Evolutionary conservation across 2,888 invertebrate species (phyloP), one percentile per base, ranked within the genome.

Genomic region (Chrysodeixis includens): DNA sequence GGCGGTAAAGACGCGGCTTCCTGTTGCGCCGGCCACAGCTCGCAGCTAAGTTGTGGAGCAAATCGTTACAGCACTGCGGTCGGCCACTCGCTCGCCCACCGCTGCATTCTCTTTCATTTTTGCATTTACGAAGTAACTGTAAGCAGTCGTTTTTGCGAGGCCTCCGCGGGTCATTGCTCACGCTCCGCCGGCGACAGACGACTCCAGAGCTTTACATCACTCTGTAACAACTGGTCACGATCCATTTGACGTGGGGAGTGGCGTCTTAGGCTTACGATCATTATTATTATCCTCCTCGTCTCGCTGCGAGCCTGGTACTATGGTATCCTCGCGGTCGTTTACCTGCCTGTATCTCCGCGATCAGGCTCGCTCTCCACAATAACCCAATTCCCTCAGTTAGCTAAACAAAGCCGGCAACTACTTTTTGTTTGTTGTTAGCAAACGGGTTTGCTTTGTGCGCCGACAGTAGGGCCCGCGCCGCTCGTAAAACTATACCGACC

Each of bases 1-100:
- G 69, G 60, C 71, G 76, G 85, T 86, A 86, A 86, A 86, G 85
- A 86, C 67, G 63, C 67, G 66, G 81, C 80, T 84, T 86, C 86
- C 86, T 86, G 86, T 86, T 86, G 85, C 85, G 81, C 79, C 74
- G 75, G n/a, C n/a, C 66, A 71, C 63, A 66, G 66, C 59, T 66
- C 59, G 73, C 52, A 56, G 73, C 73, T 74, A 44, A 74, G 62
- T 73, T 63, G 56, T 72, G 62, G 62, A 74, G 74, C 68, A 68
- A 72, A 79, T 79, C 77, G 75, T 79, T 79, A 71, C 60, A 60
- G 56, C 72, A 65, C 53, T 71, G 79, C 79, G 66, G 71, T 74
- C 56, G 59, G 62, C 60, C 64, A 71, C 66, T 66, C 65, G 35
- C 62, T 59, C 51, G n/a, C 49, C 44, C 59, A 30, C 66, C 56